phyloP scores from a whole-genome alignment of 2,113 vertebrate species.

The Copsychus sechellarum region DNA sequence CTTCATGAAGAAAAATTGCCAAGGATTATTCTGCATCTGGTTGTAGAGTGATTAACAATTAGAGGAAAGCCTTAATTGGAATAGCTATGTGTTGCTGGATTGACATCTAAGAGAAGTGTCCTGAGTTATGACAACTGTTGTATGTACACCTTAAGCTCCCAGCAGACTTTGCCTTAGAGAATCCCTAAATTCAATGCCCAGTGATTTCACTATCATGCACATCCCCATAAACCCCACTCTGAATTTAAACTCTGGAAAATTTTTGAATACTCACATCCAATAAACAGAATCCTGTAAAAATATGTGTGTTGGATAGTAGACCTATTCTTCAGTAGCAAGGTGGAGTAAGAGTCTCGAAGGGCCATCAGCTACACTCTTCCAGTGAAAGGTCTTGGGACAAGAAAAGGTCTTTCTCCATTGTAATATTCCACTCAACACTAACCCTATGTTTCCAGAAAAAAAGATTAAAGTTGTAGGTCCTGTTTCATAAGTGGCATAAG shows the following conservation, averaged over 20 bases:
- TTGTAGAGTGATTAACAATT: neutral
- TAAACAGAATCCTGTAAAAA: neutral
- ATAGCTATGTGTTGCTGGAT: neutral
- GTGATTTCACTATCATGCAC: neutral
- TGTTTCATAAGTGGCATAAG: neutral
- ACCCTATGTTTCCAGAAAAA: neutral
- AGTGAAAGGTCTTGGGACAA: neutral
- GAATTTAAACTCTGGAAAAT: neutral
- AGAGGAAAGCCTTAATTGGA: neutral
- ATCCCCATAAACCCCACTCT: neutral
- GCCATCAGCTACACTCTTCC: neutral
- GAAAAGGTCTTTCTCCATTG: neutral
- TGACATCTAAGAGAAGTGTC: neutral
- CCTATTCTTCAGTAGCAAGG: neutral
- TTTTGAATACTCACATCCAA: neutral
- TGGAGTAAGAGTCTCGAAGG: neutral
- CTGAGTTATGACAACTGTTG: neutral
- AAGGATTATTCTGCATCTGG: neutral
- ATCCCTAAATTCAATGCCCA: neutral
- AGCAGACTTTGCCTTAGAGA: neutral
- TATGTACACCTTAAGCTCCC: neutral
- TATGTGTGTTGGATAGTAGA: rapidly evolving
- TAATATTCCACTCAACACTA: neutral
- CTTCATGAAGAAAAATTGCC: neutral
- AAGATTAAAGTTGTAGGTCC: neutral